Conservation (phyloP, 2,888 invertebrate species). For the Tipula helvola region DNA sequence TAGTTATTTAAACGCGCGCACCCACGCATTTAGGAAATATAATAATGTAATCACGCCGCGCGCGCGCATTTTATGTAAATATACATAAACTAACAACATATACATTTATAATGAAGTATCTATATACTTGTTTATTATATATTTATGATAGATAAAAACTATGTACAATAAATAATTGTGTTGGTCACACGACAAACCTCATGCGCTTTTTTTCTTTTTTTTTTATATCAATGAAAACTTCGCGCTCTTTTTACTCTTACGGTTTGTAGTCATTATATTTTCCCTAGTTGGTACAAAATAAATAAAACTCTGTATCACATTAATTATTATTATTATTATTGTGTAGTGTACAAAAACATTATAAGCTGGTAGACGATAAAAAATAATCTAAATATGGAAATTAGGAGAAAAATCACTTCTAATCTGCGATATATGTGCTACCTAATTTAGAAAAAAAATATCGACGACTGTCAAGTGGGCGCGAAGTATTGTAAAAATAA, state of each 20-base stretch:
- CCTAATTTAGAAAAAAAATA: not conserved
- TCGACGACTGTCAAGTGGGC: not conserved
- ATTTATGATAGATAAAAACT: not conserved
- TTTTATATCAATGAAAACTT: not conserved
- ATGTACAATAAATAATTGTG: not conserved
- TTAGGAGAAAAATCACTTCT: not conserved
- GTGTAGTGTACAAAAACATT: not conserved
- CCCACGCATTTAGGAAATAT: not conserved
- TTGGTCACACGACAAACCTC: not conserved
- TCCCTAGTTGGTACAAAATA: not conserved
- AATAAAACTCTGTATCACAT: not conserved
- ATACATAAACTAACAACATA: not conserved
- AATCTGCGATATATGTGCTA: not conserved
- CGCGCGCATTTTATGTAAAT: not conserved
- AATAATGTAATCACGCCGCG: not conserved
- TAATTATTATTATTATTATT: not conserved
- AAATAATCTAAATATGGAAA: not conserved
- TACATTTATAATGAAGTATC: not conserved
- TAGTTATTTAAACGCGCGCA: not conserved
- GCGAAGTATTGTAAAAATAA: not conserved
- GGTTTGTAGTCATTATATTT: not conserved
- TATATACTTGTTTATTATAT: not conserved
- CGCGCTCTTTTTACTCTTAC: not conserved
- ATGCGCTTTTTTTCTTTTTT: not conserved
- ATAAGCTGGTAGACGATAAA: not conserved